Base-by-base conservation (phyloP, 2,113 vertebrate genomes). In the Gallinago jamesoni region DNA sequence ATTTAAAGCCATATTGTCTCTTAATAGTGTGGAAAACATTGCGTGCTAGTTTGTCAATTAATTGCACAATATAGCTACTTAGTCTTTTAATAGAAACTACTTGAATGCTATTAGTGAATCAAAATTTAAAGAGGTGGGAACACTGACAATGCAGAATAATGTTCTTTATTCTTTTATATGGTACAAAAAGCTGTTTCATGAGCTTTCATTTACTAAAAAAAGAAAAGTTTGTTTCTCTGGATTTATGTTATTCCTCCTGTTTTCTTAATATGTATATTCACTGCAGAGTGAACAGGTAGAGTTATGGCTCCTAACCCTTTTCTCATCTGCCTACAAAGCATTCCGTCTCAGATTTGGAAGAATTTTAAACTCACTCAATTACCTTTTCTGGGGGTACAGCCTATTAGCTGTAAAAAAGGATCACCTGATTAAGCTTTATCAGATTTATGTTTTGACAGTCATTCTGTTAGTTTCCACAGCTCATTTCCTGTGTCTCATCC, bases 111-210 rank as follows among this genome's bases (percentile, higher is more conserved):
- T 67, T 86, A 93, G 84, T 74, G 70, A 91, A 90, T 83, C 81
- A 91, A 93, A 94, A 94, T 91, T 89, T 89, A 94, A 91, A 91
- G 84, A 96, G 84, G 89, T 94, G 78, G 87, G 63, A 76, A 94
- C 81, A 80, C 75, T 90, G 89, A 84, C 84, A 96, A 93, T 93
- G 78, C n/a, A 76, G 67, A 89, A 87, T 94, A 90, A 94, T 89
- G 74, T 60, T 89, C 69, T 87, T 87, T 87, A 47, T 95, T 93
- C 27, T 95, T 87, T 82, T 31, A 41, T 47, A 37, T 62, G 77
- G 87, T 67, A 85, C 57, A 91, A 45, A 82, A 94, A 77, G 24
- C n/a, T 88, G 90, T 91, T 78, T 70, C 72, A 56, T 78, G 60
- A 27, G 60, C 64, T 89, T 78, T 89, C 39, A 64, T 80, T 62